Conservation (phyloP, 2,113 vertebrate genomes). For the Onychostruthus taczanowskii region DNA sequence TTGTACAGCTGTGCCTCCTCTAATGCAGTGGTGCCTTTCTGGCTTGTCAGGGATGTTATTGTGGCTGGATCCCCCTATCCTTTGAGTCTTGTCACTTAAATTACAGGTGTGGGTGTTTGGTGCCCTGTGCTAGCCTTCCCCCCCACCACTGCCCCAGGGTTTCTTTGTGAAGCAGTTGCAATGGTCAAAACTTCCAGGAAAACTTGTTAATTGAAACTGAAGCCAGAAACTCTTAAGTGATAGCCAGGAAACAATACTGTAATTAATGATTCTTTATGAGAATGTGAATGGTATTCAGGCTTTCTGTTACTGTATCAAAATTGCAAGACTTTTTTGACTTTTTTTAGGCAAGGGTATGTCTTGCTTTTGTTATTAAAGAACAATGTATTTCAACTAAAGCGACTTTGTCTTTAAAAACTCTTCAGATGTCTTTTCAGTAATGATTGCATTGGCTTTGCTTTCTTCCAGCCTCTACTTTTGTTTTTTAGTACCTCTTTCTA, state of each 20-base stretch:
- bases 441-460: background rate
- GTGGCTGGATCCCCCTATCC: background rate
- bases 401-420: background rate
- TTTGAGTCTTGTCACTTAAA: background rate
- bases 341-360: background rate
- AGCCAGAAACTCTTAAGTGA: background rate
- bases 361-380: background rate
- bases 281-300: background rate
- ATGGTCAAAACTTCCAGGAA: background rate
- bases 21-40: background rate
- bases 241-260: background rate
- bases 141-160: accelerated
- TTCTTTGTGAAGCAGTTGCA: background rate
- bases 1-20: background rate
- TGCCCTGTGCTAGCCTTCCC: background rate
- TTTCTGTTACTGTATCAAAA: background rate
- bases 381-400: background rate
- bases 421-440: background rate
- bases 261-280: background rate
- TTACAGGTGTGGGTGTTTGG: background rate
- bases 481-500: background rate
- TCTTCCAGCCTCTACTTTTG: background rate
- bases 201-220: background rate
- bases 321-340: background rate
- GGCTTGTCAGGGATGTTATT: background rate